phyloP scores from a whole-genome alignment of 2,113 vertebrate genomes.

The Dasypus novemcinctus region DNA sequence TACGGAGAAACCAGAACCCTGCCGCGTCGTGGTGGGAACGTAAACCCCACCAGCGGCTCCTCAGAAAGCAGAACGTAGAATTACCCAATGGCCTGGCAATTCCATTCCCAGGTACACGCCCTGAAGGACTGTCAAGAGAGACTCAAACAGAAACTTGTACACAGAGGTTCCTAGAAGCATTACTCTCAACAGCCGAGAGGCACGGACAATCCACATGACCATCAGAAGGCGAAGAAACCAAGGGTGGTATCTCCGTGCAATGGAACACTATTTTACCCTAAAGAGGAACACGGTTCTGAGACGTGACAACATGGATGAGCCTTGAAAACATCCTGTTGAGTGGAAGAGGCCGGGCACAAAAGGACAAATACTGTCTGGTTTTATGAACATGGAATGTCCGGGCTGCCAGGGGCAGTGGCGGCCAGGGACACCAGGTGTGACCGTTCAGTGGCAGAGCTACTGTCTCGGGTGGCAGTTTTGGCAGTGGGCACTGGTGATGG shows the following conservation, averaged over 20 bases:
- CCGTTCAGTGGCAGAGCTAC: too few species aligned
- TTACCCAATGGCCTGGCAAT: rapidly evolving
- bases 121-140: neutral
- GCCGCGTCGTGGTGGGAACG: rapidly evolving
- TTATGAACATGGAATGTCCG: neutral
- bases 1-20: rapidly evolving
- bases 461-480: too few species aligned
- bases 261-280: rapidly evolving
- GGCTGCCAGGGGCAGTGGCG: too few species aligned
- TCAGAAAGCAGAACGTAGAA: neutral
- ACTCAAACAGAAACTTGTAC: too few species aligned
- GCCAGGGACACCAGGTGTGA: rapidly evolving
- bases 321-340: rapidly evolving
- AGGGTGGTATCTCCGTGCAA: rapidly evolving
- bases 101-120: rapidly evolving
- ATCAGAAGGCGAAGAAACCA: rapidly evolving
- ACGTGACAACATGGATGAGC: neutral
- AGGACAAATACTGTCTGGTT: rapidly evolving
- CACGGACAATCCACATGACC: neutral
- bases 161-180: too few species aligned
- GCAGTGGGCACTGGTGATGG: too few species aligned
- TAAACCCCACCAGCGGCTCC: rapidly evolving
- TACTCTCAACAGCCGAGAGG: neutral
- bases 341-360: neutral
- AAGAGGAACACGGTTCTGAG: neutral